A percentile compares a stretch with the other conserved stretches of the same genome.
phyloP scores from a whole-genome alignment of 2,113 vertebrate species.

The Choloepus hoffmanni region DNA sequence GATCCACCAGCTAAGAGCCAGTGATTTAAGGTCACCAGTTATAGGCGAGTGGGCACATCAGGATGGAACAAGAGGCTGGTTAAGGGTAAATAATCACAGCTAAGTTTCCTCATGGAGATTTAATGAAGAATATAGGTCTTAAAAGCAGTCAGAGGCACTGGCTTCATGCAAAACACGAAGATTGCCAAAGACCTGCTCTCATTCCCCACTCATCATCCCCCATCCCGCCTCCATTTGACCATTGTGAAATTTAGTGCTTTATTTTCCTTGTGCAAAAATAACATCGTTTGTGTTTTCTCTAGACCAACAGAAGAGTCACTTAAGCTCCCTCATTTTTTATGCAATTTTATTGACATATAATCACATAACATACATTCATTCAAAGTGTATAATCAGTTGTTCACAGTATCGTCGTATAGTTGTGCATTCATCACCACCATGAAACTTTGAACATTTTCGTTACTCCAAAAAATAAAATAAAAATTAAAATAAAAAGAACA shows the following conservation, averaged over 20 bases:
- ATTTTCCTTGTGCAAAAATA: background rate
- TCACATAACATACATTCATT: too few species aligned
- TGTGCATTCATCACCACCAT: too few species aligned
- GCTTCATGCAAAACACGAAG: background rate
- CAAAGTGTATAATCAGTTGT: too few species aligned
- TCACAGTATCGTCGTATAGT: too few species aligned
- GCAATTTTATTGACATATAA: too few species aligned
- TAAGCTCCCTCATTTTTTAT: too few species aligned
- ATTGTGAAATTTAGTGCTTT: background rate
- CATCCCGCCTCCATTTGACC: background rate
- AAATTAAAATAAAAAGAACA: too few species aligned
- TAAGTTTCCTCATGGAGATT: conserved; percentile 81
- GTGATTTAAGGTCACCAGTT: too few species aligned
- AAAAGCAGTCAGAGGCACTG: conserved; percentile 59
- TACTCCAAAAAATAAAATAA: too few species aligned
- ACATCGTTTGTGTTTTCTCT: conserved; percentile 14
- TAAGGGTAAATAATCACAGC: conserved; percentile 79
- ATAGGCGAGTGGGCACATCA: too few species aligned
- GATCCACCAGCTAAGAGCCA: too few species aligned
- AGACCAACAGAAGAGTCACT: background rate
- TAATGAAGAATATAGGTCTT: conserved; percentile 74
- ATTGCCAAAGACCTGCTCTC: background rate
- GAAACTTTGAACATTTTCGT: too few species aligned
- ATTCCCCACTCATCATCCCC: background rate
- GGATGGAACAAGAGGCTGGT: conserved; percentile 55